phyloP scores from a whole-genome alignment of 2,888 invertebrate genomes.

The Sarcophaga variegata region DNA sequence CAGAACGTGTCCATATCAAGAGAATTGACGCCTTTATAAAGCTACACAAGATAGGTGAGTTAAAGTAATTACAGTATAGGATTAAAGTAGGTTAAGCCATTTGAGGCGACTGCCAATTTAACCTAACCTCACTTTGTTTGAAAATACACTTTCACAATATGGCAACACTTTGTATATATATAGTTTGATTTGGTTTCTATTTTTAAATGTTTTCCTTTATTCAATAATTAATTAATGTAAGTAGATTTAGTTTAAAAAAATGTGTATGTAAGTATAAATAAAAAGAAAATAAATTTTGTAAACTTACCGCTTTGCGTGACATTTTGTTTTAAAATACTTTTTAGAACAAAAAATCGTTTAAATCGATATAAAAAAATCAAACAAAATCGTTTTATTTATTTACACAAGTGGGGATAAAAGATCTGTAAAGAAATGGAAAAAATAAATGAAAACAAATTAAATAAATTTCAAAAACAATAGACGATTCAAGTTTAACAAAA shows the following conservation, averaged over 20 bases:
- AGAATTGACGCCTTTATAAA: too few species aligned
- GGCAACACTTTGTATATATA: too few species aligned
- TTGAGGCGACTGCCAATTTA: too few species aligned
- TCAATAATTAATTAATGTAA: background rate
- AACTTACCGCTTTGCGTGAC: constrained; percentile 87
- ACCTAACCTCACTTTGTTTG: too few species aligned
- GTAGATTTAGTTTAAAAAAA: background rate
- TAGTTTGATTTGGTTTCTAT: too few species aligned
- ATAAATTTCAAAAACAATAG: constrained; percentile 9
- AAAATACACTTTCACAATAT: too few species aligned
- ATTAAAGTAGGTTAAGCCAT: too few species aligned
- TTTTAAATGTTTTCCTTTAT: too few species aligned
- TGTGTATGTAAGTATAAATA: background rate
- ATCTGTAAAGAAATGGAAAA: constrained; percentile 67
- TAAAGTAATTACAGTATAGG: too few species aligned
- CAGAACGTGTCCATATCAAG: too few species aligned
- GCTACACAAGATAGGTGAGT: too few species aligned
- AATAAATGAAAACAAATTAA: constrained; percentile 43
- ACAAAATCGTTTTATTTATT: constrained; percentile 63
- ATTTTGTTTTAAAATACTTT: constrained; percentile 79
- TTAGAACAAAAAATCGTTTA: constrained; percentile 48
- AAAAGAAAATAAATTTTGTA: constrained; percentile 16
- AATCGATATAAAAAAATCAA: constrained; percentile 52
- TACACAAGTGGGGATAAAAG: constrained; percentile 57
- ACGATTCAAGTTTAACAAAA: background rate